These are phyloP conservation scores for Austrolebias charrua DNA, from an alignment of 2,797 vertebrate genomes.

Conservation along the genomic window DNA sequence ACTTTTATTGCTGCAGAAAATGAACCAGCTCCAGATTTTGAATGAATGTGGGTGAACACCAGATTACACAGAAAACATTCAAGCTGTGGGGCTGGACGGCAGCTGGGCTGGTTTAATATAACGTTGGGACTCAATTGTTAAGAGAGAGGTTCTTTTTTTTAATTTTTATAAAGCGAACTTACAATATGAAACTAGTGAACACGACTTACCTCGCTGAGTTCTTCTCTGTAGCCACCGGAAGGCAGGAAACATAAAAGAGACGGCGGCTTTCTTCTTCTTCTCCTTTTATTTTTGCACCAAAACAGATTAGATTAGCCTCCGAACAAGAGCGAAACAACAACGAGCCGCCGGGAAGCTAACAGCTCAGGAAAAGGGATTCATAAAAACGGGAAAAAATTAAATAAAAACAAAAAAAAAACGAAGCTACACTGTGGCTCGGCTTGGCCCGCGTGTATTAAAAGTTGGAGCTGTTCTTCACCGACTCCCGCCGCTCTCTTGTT, in stretches of 20 bases:
- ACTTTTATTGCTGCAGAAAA: constrained; percentile 8
- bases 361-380: constrained; percentile 17
- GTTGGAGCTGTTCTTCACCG: constrained; percentile 52
- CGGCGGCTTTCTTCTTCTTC: constrained; percentile 23
- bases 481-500: constrained; percentile 30
- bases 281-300: constrained; percentile 16
- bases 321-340: constrained; percentile 32
- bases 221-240: constrained; percentile 17
- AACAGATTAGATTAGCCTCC: constrained; percentile 16
- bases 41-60: constrained; percentile 17
- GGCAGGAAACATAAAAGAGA: constrained; percentile 31
- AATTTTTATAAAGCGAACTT: neutral
- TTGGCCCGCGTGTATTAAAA: constrained; percentile 63
- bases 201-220: constrained; percentile 51
- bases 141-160: neutral
- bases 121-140: neutral
- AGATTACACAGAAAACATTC: constrained; percentile 2
- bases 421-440: constrained; percentile 29
- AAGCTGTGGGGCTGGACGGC: neutral
- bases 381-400: constrained; percentile 5
- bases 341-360: constrained; percentile 22
- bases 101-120: constrained; percentile 10
- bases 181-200: constrained; percentile 15
- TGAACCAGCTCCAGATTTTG: neutral
- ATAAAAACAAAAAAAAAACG: constrained; percentile 15